Evolutionary conservation across 2,797 vertebrate genomes (phyloP), one percentile per base, ranked within the genome.

Genomic region (Sarcoramphus papa): DNA sequence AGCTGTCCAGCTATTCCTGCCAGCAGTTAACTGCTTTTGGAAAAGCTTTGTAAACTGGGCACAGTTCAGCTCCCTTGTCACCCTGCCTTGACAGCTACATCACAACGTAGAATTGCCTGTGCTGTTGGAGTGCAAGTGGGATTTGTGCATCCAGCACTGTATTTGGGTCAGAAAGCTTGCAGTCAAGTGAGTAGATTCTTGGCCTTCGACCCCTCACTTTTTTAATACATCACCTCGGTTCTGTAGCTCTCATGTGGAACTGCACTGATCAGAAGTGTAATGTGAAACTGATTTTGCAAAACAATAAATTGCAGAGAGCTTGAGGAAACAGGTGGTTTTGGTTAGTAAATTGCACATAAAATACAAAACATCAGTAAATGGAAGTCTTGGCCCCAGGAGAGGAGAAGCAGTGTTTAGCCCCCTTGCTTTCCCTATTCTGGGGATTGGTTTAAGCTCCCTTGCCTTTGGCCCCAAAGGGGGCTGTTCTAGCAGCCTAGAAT

Each of bases 281-380:
- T 85, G 92, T 78, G 94, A 97, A 96, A 96, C 96, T 96, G 96
- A 93, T 93, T 97, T 97, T 97, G 91, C 94, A 93, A 88, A 96
- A 96, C 95, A 95, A 96, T 96, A 95, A 97, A 96, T 96, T 96
- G 93, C 88, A 92, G 87, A 81, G 91, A 69, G 88, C 85, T 97
- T 88, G 90, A 95, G 94, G 91, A 96, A 97, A 67, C 96, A 95
- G 94, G 93, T 97, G 97, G 76, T 91, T 96, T 96, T 93, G 80
- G 88, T 97, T 97, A 97, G 95, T 92, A 91, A 96, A 94, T 93
- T 97, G 94, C 96, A 95, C 87, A 90, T 96, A 96, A 96, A 96
- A 94, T 95, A 79, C 85, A 86, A 95, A 94, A 68, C 93, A 96
- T 95, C 86, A 91, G 93, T 97, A 95, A 95, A 95, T 96, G 81